A percentile compares a stretch with the other conserved stretches of the same genome.
phyloP scores from a whole-genome alignment of 2,113 vertebrate genomes.

The Ciconia stormi region DNA sequence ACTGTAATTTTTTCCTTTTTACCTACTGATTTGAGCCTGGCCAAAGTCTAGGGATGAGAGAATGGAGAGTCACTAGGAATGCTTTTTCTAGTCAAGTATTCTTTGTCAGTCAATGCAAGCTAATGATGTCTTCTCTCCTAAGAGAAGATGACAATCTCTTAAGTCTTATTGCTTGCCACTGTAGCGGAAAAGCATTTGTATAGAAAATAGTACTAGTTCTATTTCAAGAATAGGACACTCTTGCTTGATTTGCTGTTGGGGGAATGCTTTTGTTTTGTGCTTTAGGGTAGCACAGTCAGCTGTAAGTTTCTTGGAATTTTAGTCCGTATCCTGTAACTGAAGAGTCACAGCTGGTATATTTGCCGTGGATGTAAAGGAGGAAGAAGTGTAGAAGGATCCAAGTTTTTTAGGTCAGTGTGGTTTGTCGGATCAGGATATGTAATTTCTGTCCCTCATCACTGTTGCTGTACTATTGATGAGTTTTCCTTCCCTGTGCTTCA shows the following conservation, averaged over 20 bases:
- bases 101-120: background rate
- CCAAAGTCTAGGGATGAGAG: background rate
- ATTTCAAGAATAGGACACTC: background rate
- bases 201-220: background rate
- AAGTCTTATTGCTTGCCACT: background rate
- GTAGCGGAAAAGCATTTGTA: background rate
- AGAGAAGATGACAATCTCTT: background rate
- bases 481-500: background rate
- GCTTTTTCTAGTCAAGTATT: background rate
- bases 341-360: background rate
- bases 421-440: background rate
- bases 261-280: background rate
- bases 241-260: background rate
- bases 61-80: constrained; percentile 1
- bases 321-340: background rate
- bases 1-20: background rate
- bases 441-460: background rate
- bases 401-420: background rate
- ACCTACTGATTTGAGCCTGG: background rate
- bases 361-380: background rate
- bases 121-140: background rate
- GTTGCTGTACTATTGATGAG: background rate
- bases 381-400: background rate
- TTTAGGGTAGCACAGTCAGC: background rate
- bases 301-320: background rate